Base-by-base conservation (phyloP, 2,113 vertebrate genomes). In the Noturus placidus region DNA sequence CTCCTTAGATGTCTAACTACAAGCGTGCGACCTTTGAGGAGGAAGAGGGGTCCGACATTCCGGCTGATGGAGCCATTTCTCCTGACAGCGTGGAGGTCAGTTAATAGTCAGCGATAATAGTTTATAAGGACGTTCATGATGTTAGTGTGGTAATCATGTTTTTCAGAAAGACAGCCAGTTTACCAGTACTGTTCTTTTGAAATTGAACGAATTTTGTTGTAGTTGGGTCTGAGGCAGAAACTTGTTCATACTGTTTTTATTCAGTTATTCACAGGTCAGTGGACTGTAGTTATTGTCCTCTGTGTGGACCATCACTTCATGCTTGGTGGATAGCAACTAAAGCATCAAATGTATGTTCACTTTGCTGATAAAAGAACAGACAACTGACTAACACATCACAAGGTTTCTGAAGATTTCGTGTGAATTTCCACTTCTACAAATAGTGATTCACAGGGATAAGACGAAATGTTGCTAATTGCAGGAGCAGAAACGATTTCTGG, bases 1-100 rank as follows among this genome's bases (percentile, higher is more conserved):
- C 30, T 77, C 61, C n/a, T 83, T 95, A 99, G 98, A 99, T 99
- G 98, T 95, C 97, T 13, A 97, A 96, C 92, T 99, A 99, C 91
- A 98, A 97, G 89, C 96, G 96, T 87, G 96, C 97, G 84, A 97
- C 97, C 0, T 95, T 99, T 90, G 97, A 97, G 83, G 98, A 99
- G 20, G 98, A 99, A 3, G 98, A 98, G 50, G 95, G 89, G 30
- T 91, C 93, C 0, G 98, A 99, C 63, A 86, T 94, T 4, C 92
- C 94, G 0, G 93, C 92, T 8, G 98, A 98, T 17, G 95, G 95
- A 38, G 93, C 93, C 63, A 25, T 94, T 70, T 97, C 96, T 92
- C 97, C 96, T 0, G 97, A 99, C 91, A 93, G 94, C 0, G 84
- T 97, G 91, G 97, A 99, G 97, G 97, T 98, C 88, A 92, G 94